Base-by-base conservation (phyloP, 2,797 vertebrate genomes). In the Netta rufina region DNA sequence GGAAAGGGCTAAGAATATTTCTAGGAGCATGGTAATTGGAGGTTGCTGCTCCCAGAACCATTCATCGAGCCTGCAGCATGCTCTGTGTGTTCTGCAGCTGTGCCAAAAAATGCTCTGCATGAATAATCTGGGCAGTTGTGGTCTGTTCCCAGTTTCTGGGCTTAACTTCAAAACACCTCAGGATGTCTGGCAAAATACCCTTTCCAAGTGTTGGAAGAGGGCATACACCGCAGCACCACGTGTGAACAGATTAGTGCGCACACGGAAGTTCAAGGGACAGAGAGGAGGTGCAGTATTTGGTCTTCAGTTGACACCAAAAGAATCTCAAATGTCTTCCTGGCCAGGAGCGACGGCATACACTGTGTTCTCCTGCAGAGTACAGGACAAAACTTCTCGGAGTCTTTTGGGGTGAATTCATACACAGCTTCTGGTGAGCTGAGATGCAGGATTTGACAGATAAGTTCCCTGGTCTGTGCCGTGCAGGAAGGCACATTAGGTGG, bases 21-120 rank as follows among this genome's bases (percentile, higher is more conserved):
- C 19, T 39, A 84, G 85, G 85, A 88, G 77, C 79, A 75, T 24
- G 66, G 58, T 66, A 71, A 73, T 67, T 78, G 94, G 91, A 84
- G 53, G 47, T 93, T 94, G 67, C 56, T 87, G 49, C 76, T 86
- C 78, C 58, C 60, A 82, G 64, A 75, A 33, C 87, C 82, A 77
- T 82, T 93, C 82, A 87, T 69, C 45, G 70, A 78, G 62, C 87
- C 47, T 89, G 67, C 82, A 87, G 61, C 90, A 81, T 74, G 51
- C 70, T 69, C 43, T 33, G 25, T 70, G 60, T 57, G 60, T 54
- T 92, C 61, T 89, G 73, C 93, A 84, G 85, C 91, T 92, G 89
- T 80, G 87, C 91, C 76, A 89, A 76, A 70, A 91, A 81, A 79
- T 60, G 39, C 1, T 8, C 45, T 72, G 20, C 66, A n/a, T 47